Evolutionary conservation across 2,888 invertebrate genomes (phyloP), one percentile per base, ranked within the genome.

Genomic region (Eupeodes luniger): DNA sequence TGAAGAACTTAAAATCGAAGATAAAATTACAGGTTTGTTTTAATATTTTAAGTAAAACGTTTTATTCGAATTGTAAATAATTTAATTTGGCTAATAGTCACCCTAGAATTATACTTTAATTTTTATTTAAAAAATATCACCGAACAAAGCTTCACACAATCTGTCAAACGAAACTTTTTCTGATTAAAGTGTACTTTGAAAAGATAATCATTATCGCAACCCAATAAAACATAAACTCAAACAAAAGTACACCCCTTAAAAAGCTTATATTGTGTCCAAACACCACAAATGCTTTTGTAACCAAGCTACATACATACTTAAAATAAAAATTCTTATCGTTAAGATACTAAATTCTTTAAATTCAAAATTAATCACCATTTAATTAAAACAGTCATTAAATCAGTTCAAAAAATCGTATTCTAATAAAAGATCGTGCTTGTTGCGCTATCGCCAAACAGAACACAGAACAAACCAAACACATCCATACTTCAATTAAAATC

Each of bases 361-460:
- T 59, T 59, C 3, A 14, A 59, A 59, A 36, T 59, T 59, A 59
- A 59, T 59, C 59, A 59, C 34, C 59, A 36, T 59, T 59, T 59
- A 59, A 59, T 59, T 59, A 36, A n/a, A 59, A 59, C 40, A 40
- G 9, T 4, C 34, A 34, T 59, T 9, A n/a, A 59, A 59, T 59
- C 59, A 59, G 4, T 34, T 59, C n/a, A 3, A 1, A 47, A 7
- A 19, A 64, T 64, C 47, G 12, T 14, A 64, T 19, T 64, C 47
- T 19, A 7, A 5, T 7, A 40, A 40, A 40, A 19, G 19, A 7
- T 16, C 6, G 10, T 36, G 5, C 16, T 11, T 5, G 16, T 59
- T 47, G 16, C 44, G 44, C 19, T 64, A 64, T 64, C 16, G 1
- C 16, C 5, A 19, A 19, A 5, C 36, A 4, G 34, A 12, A 34